phyloP scores from a whole-genome alignment of 1,140 invertebrate genomes.

The Ridgeia piscesae region DNA sequence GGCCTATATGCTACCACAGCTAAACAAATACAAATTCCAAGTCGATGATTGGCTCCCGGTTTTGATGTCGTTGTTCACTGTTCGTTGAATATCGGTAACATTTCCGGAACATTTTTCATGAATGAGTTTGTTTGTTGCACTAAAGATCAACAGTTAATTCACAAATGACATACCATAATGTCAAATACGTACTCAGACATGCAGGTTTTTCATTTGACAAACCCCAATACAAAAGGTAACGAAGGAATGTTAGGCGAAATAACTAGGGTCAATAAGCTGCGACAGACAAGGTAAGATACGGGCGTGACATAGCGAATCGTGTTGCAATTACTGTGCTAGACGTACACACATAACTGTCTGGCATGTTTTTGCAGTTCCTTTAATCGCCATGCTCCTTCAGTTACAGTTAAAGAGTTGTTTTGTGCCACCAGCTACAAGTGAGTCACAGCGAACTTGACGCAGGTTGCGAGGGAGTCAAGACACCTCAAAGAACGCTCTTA shows the following conservation, averaged over 20 bases:
- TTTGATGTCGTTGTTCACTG: neutral
- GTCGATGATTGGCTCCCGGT: too few relatives aligned
- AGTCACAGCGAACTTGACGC: neutral
- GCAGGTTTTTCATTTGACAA: neutral
- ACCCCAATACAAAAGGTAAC: neutral
- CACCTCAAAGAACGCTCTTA: neutral
- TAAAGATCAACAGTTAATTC: neutral
- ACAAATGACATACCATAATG: neutral
- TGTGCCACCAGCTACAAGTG: neutral
- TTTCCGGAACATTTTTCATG: neutral
- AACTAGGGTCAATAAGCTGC: neutral
- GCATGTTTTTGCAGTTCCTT: too few relatives aligned
- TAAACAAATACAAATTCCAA: too few relatives aligned
- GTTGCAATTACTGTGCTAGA: neutral
- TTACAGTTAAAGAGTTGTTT: neutral
- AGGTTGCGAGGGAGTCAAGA: neutral
- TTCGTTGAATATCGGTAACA: neutral
- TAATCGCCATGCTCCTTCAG: neutral
- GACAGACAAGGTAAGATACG: neutral
- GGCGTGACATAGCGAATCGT: neutral
- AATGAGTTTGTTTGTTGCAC: too few relatives aligned
- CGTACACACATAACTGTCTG: neutral
- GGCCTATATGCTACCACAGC: too few relatives aligned
- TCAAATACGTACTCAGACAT: neutral
- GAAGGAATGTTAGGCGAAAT: neutral